Conservation (phyloP, 2,888 invertebrate species). For the Leucozona laternaria region DNA sequence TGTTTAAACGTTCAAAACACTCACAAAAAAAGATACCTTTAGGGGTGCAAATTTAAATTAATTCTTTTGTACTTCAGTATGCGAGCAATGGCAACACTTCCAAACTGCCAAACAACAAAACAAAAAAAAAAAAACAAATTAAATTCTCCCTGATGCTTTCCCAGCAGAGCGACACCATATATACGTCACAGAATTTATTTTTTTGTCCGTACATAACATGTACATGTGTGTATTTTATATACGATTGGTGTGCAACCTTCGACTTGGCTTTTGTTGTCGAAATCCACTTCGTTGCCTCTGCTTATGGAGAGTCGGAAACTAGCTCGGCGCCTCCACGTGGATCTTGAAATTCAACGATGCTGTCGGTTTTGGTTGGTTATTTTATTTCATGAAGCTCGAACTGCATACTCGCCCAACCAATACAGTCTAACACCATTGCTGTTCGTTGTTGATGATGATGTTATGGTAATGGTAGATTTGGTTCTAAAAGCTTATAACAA, state of each 20-base stretch:
- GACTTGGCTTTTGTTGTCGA: slow-evolving; percentile 43
- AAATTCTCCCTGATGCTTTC: not conserved
- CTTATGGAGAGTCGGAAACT: slow-evolving; percentile 58
- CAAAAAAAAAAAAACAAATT: not conserved
- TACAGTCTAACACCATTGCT: slow-evolving; percentile 32
- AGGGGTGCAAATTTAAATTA: not conserved
- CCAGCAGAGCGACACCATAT: not conserved
- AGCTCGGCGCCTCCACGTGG: slow-evolving; percentile 63
- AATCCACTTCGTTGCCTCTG: slow-evolving; percentile 46
- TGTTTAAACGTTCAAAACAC: no score
- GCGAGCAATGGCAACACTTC: slow-evolving; percentile 16
- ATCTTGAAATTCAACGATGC: slow-evolving; percentile 55
- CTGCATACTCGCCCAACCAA: slow-evolving; percentile 49
- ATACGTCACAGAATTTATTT: slow-evolving; percentile 24
- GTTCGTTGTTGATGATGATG: no score
- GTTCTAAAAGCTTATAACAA: slow-evolving; percentile 62
- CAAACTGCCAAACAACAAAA: not conserved
- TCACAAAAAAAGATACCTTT: no score
- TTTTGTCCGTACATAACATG: slow-evolving; percentile 16
- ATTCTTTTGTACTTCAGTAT: not conserved
- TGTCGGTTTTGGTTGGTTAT: slow-evolving; percentile 32
- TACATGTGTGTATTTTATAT: not conserved
- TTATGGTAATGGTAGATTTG: slow-evolving; percentile 7
- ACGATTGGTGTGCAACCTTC: slow-evolving; percentile 15
- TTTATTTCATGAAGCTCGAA: slow-evolving; percentile 40